Evolutionary conservation across 2,888 invertebrate species (phyloP).

Genomic region (Sminthurides aquaticus): DNA sequence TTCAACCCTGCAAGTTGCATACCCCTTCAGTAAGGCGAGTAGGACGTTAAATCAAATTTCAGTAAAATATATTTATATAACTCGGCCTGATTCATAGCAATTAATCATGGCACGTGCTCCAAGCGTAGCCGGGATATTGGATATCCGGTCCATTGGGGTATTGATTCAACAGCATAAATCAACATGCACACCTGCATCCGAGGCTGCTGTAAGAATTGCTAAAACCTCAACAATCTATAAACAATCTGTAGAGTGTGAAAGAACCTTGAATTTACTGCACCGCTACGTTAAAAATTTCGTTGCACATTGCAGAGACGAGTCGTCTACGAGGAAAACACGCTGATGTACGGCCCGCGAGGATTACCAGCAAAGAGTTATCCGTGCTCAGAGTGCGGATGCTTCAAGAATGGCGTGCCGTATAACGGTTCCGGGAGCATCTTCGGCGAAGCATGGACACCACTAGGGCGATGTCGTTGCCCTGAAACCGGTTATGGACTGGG

Average conservation of each 20-base stretch:
- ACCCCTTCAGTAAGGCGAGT: too few relatives aligned
- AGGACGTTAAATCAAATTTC: too few relatives aligned
- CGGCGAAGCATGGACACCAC: background rate
- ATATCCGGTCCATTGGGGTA: constrained; percentile 20
- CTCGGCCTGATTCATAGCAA: too few relatives aligned
- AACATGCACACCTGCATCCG: constrained; percentile 16
- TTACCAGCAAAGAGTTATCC: background rate
- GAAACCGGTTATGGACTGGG: background rate
- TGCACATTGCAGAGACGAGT: constrained; percentile 2
- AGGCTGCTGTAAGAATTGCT: constrained; percentile 7
- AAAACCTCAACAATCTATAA: background rate
- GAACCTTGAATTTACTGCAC: too few relatives aligned
- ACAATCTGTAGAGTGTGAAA: background rate
- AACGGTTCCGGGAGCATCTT: constrained; percentile 1
- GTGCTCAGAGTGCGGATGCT: background rate
- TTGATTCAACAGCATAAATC: constrained; percentile 11
- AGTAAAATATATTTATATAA: too few relatives aligned
- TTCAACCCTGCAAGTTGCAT: too few relatives aligned
- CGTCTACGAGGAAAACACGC: constrained; percentile 1
- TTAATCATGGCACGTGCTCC: constrained; percentile 17
- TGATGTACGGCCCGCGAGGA: background rate
- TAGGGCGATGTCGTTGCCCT: background rate
- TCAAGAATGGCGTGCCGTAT: background rate
- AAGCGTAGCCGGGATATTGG: constrained; percentile 13
- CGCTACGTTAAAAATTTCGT: too few relatives aligned